phyloP scores from a whole-genome alignment of 2,888 invertebrate species.

The Caradrina kadenii region DNA sequence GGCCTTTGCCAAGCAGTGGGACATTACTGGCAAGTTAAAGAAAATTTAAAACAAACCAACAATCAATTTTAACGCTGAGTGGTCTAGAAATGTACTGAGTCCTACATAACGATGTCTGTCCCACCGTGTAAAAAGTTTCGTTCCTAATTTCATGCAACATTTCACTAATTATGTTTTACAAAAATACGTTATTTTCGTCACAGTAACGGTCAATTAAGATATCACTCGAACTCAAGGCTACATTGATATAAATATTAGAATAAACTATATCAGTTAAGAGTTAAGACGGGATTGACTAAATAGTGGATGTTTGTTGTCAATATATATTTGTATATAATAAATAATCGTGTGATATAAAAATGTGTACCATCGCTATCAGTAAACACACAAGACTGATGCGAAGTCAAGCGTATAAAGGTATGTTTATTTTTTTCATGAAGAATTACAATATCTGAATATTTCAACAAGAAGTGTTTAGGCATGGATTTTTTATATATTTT shows the following conservation, averaged over 20 bases:
- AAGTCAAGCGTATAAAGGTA: conserved; percentile 33
- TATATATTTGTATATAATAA: not conserved
- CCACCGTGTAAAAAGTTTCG: too few relatives aligned
- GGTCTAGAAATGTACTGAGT: too few relatives aligned
- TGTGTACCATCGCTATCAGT: conserved; percentile 51
- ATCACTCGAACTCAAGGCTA: conserved; percentile 37
- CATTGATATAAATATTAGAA: conserved; percentile 27
- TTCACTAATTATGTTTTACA: conserved; percentile 12
- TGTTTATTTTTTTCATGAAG: too few relatives aligned
- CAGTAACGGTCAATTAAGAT: conserved; percentile 49
- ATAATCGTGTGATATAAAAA: conserved; percentile 30
- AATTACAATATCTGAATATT: too few relatives aligned
- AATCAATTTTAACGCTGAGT: too few relatives aligned
- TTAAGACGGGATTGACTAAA: conserved; percentile 22
- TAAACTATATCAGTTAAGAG: conserved; percentile 34
- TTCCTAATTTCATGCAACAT: not conserved
- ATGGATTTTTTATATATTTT: too few relatives aligned
- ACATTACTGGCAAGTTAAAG: too few relatives aligned
- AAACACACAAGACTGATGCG: conserved; percentile 33
- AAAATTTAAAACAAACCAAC: too few relatives aligned
- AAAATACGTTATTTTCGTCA: conserved; percentile 30
- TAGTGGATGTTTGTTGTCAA: conserved; percentile 16
- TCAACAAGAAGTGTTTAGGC: too few relatives aligned
- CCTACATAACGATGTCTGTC: too few relatives aligned
- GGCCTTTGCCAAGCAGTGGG: too few relatives aligned